phyloP scores from a whole-genome alignment of 2,113 vertebrate genomes.

The Petrocephalus microphthalmus region DNA sequence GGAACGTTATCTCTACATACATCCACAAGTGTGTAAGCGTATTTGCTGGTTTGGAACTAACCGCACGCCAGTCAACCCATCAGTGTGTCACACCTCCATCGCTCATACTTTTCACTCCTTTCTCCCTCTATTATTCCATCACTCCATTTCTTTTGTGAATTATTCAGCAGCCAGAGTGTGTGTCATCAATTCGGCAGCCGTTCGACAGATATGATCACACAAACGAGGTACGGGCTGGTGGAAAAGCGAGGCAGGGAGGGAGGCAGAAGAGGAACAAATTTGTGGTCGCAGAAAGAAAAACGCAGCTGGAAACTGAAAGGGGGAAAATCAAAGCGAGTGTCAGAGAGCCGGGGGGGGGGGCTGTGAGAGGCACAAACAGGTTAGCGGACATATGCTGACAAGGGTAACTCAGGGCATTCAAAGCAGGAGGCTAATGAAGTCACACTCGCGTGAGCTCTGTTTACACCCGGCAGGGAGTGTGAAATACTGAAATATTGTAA shows the following conservation, averaged over 20 bases:
- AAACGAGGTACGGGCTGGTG: neutral
- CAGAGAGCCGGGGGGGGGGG: neutral
- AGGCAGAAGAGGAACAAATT: slow-evolving; percentile 41
- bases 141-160: slow-evolving; percentile 47
- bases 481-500: neutral
- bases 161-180: slow-evolving; percentile 60
- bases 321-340: neutral
- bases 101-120: slow-evolving; percentile 10
- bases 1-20: neutral
- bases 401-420: slow-evolving; percentile 30
- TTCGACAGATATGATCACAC: slow-evolving; percentile 60
- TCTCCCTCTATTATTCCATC: slow-evolving; percentile 3
- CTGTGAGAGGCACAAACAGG: slow-evolving; percentile 29
- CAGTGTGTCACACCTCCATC: neutral
- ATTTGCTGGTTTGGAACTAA: neutral
- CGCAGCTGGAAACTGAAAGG: neutral
- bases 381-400: slow-evolving; percentile 48
- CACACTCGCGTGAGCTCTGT: neutral
- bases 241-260: neutral
- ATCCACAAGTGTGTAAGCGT: neutral
- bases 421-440: neutral
- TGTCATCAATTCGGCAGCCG: slow-evolving; percentile 77
- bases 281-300: slow-evolving; percentile 33
- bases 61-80: neutral
- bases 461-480: neutral